Evolutionary conservation across 1,140 invertebrate species (phyloP).

Genomic region (Hylaeus volcanicus): DNA sequence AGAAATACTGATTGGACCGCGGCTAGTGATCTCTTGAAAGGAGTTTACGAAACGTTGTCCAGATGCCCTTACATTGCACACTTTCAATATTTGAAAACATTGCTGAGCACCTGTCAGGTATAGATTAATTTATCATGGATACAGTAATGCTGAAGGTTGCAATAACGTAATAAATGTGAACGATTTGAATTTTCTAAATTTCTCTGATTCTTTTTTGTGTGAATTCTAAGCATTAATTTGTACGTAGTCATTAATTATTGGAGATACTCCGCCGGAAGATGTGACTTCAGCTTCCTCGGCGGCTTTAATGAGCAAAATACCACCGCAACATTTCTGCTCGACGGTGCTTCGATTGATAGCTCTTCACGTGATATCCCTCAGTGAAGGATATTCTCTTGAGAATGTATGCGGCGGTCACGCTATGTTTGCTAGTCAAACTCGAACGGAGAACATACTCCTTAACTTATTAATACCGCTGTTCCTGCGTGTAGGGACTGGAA

Average conservation of each 20-base stretch:
- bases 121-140: neutral
- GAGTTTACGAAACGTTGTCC: constrained; percentile 95
- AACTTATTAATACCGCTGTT: constrained; percentile 98
- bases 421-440: constrained; percentile 93
- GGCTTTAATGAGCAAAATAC: constrained; percentile 91
- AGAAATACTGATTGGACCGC: constrained; percentile 98
- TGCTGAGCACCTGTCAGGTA: constrained; percentile 91
- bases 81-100: constrained; percentile 96
- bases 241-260: constrained; percentile 89
- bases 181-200: too few species aligned
- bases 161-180: too few species aligned
- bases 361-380: constrained; percentile 89
- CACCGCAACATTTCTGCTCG: constrained; percentile 96
- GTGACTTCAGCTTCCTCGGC: constrained; percentile 86
- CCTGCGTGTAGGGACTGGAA: constrained; percentile 93
- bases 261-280: constrained; percentile 85
- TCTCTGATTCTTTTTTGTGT: neutral
- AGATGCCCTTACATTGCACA: constrained; percentile 97
- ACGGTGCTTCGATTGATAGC: constrained; percentile 96
- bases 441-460: constrained; percentile 96
- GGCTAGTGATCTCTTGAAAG: constrained; percentile 94
- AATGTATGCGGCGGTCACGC: constrained; percentile 95
- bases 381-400: constrained; percentile 96
- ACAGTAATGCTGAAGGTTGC: too few species aligned
- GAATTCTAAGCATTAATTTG: constrained; percentile 18